Conservation (phyloP, 2,888 invertebrate genomes). For the Unio delphinus region DNA sequence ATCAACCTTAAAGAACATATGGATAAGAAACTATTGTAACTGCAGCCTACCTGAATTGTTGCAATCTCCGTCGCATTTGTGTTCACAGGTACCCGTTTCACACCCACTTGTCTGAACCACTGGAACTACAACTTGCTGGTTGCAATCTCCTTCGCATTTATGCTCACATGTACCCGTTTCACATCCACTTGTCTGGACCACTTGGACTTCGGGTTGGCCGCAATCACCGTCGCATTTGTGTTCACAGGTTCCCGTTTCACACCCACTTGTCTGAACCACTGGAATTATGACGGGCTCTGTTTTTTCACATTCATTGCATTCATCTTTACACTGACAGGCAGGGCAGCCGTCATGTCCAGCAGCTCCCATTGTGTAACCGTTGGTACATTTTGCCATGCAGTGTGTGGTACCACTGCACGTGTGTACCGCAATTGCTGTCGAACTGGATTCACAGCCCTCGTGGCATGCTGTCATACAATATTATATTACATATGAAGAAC, state of each 20-base stretch:
- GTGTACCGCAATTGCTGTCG: constrained; percentile 21
- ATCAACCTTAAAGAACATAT: too few relatives aligned
- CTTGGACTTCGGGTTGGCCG: background rate
- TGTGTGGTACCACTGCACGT: constrained; percentile 31
- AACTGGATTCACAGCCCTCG: constrained; percentile 15
- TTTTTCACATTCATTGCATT: constrained; percentile 23
- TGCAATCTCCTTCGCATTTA: constrained; percentile 20
- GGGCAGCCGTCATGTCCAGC: constrained; percentile 39
- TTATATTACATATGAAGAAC: background rate
- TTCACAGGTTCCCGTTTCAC: constrained; percentile 17
- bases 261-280: constrained; percentile 24
- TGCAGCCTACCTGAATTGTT: background rate
- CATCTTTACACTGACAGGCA: constrained; percentile 29
- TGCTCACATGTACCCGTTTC: constrained; percentile 33
- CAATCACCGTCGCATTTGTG: constrained; percentile 19
- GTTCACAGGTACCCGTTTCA: constrained; percentile 12
- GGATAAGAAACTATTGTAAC: too few relatives aligned
- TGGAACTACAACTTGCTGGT: constrained; percentile 25
- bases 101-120: constrained; percentile 28
- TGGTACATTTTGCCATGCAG: constrained; percentile 39
- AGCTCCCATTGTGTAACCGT: constrained; percentile 27
- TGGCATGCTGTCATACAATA: constrained; percentile 18
- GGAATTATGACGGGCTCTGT: constrained; percentile 28
- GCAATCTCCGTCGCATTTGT: constrained; percentile 18
- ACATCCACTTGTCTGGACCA: constrained; percentile 19